Percentiles rank a stretch among this genome's conserved stretches.
phyloP scores from a whole-genome alignment of 2,888 invertebrate genomes.

The Macaria notata region DNA sequence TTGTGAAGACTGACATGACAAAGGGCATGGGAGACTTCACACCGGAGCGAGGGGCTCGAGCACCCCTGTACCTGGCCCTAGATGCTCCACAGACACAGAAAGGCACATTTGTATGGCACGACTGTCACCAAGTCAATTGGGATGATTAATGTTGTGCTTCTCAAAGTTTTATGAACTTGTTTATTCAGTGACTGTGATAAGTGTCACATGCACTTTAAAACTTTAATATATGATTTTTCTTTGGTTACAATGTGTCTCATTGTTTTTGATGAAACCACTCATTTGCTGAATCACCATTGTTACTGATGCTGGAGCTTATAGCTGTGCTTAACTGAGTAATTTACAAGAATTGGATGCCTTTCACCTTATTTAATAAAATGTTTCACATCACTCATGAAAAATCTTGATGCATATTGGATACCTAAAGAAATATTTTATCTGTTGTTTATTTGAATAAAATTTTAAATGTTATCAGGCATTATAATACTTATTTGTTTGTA shows the following conservation, averaged over 20 bases:
- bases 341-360: too few species aligned
- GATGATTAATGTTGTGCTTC: conserved; percentile 65
- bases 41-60: conserved; percentile 69
- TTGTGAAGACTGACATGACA: conserved; percentile 78
- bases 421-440: too few species aligned
- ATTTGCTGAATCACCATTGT: conserved; percentile 1
- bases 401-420: too few species aligned
- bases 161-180: conserved; percentile 58
- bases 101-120: conserved; percentile 76
- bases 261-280: conserved; percentile 27
- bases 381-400: too few species aligned
- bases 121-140: conserved; percentile 77
- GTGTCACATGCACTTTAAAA: conserved; percentile 76
- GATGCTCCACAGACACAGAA: conserved; percentile 73
- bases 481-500: too few species aligned
- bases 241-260: conserved; percentile 55
- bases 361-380: too few species aligned
- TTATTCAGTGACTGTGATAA: conserved; percentile 71
- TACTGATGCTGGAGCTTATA: too few species aligned
- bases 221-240: conserved; percentile 65
- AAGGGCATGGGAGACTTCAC: conserved; percentile 76
- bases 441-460: too few species aligned
- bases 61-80: conserved; percentile 69
- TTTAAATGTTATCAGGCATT: too few species aligned
- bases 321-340: too few species aligned